phyloP scores from a whole-genome alignment of 2,113 vertebrate genomes.

The Dasyurus viverrinus region DNA sequence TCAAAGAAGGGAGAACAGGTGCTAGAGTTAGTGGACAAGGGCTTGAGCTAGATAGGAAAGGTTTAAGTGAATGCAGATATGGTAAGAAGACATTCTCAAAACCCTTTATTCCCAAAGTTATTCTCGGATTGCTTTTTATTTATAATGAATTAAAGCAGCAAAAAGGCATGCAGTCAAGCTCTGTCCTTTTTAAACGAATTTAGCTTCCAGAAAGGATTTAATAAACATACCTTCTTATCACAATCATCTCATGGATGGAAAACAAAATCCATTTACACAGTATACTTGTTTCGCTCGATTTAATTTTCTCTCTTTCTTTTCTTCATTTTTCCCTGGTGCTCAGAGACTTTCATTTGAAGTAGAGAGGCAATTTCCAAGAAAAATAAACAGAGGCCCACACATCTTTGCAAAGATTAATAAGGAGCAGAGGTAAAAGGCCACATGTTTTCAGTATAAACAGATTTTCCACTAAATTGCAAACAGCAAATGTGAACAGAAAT shows the following conservation, averaged over 20 bases:
- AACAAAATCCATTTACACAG: conserved; percentile 45
- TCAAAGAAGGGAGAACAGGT: neutral
- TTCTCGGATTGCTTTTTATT: neutral
- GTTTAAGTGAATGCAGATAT: neutral
- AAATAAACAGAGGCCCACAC: neutral
- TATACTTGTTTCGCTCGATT: conserved; percentile 62
- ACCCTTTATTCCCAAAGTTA: conserved; percentile 3
- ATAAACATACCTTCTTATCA: conserved; percentile 48
- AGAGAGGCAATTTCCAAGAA: conserved; percentile 50
- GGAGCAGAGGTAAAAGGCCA: conserved; percentile 41
- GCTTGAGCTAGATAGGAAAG: neutral
- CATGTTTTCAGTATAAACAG: conserved; percentile 62
- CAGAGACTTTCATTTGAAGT: conserved; percentile 50
- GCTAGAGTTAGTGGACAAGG: neutral
- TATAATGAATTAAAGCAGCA: conserved; percentile 1
- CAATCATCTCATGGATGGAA: neutral
- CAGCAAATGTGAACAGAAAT: conserved; percentile 22
- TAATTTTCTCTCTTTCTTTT: conserved; percentile 49
- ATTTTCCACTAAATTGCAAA: conserved; percentile 44
- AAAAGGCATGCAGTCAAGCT: neutral
- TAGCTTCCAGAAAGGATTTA: conserved; percentile 40
- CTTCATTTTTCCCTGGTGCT: neutral
- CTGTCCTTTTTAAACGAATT: conserved; percentile 45
- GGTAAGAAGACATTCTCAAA: neutral
- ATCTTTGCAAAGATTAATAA: conserved; percentile 54